phyloP scores from a whole-genome alignment of 2,888 invertebrate species.

The Rosalia funebris region DNA sequence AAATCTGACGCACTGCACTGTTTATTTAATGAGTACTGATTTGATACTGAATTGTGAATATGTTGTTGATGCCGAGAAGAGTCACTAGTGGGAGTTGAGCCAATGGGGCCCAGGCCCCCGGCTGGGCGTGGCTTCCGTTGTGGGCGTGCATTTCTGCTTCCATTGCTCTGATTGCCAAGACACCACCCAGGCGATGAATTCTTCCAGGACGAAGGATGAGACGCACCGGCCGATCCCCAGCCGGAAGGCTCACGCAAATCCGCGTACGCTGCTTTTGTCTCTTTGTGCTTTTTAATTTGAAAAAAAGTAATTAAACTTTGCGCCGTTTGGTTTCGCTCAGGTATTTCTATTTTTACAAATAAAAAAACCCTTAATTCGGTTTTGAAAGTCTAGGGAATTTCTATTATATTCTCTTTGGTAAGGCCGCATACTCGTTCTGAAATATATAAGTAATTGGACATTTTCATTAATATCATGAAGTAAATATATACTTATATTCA shows the following conservation, averaged over 20 bases:
- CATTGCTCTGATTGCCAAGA: constrained; percentile 44
- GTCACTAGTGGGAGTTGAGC: constrained; percentile 59
- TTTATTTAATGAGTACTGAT: constrained; percentile 67
- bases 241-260: constrained; percentile 36
- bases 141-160: constrained; percentile 51
- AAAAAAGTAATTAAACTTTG: constrained; percentile 50
- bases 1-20: constrained; percentile 63
- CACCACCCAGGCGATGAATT: constrained; percentile 30
- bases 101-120: constrained; percentile 57
- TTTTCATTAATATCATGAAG: no score
- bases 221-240: constrained; percentile 21
- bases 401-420: no score
- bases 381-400: constrained; percentile 12
- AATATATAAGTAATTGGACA: no score
- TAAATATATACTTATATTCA: no score
- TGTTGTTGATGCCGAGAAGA: constrained; percentile 60
- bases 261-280: constrained; percentile 34
- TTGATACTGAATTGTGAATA: constrained; percentile 66
- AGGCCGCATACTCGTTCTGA: no score
- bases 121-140: constrained; percentile 50
- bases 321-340: constrained; percentile 35
- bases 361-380: constrained; percentile 12
- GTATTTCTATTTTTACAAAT: constrained; percentile 22
- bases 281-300: constrained; percentile 43
- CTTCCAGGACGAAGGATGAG: constrained; percentile 35